Evolutionary conservation across 2,797 vertebrate species (phyloP), one percentile per base, ranked within the genome.

Genomic region (Tauraco hartlaubi): DNA sequence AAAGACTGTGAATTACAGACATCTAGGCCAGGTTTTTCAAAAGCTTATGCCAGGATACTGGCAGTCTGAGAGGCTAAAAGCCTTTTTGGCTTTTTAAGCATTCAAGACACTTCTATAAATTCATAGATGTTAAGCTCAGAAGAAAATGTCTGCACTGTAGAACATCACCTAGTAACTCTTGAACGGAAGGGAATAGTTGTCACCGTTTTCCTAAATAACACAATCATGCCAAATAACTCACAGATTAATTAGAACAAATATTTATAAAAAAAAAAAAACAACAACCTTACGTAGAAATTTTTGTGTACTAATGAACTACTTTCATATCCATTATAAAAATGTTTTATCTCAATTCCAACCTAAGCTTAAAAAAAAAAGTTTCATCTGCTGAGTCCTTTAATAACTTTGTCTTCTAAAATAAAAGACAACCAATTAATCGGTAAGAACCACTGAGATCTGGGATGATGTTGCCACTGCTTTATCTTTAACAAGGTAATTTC

Each of bases 31-130:
- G 35, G n/a, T 72, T 84, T 96, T 85, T 76, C 43, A 86, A 79
- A 90, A 86, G 35, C 55, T 84, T 86, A 69, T 66, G 85, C 55
- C 69, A 94, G 63, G 16, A 18, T 90, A 88, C 39, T 59, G 41
- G 54, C 33, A 82, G 61, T 28, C 15, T 69, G 22, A 82, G 15
- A 71, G 55, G 33, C 55, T 93, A 90, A 96, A 96, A 96, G 69
- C 31, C 23, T 84, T 96, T 90, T 73, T 69, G 90, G 62, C 73
- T 92, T 63, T 79, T 91, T n/a, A 90, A 84, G 62, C 15, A 78
- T 81, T 81, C 76, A 62, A 55, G 58, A 75, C 3, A 10, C 37
- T 88, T 71, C 31, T 54, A 64, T 9, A 9, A 9, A 80, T 55
- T 62, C 63, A 76, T 48, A 71, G 44, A 69, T 23, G 25, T 62